Conservation (phyloP, 1,140 invertebrate species). For the Xylocopa sonorina region DNA sequence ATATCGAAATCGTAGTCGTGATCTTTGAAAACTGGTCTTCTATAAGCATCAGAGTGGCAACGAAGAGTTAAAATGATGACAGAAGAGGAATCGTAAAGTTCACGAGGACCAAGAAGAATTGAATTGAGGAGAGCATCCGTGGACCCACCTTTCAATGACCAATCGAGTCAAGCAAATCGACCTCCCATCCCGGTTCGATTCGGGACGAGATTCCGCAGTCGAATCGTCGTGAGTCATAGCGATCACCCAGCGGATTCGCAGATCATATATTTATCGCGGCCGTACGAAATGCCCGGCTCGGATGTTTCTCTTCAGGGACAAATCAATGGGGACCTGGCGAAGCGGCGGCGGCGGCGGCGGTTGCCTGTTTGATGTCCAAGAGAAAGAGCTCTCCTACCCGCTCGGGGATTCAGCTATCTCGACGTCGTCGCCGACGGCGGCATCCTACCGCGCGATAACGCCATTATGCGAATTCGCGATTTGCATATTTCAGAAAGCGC, state of each 20-base stretch:
- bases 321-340: slow-evolving; percentile 45
- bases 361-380: slow-evolving; percentile 65
- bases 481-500: slow-evolving; percentile 79
- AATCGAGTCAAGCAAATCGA: background rate
- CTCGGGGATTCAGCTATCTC: slow-evolving; percentile 63
- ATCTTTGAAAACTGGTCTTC: no score
- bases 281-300: slow-evolving; percentile 5
- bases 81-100: background rate
- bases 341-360: slow-evolving; percentile 40
- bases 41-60: no score
- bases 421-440: slow-evolving; percentile 55
- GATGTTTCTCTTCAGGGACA: slow-evolving; percentile 38
- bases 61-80: no score
- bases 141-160: background rate
- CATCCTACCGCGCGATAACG: slow-evolving; percentile 75
- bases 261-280: slow-evolving; percentile 43
- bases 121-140: background rate
- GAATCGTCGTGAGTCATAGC: slow-evolving; percentile 1
- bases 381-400: slow-evolving; percentile 52
- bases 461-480: slow-evolving; percentile 78
- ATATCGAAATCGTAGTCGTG: no score
- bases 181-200: background rate
- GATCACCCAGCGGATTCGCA: slow-evolving; percentile 20
- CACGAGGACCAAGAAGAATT: background rate
- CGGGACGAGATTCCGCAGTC: background rate